Evolutionary conservation across 2,888 invertebrate species (phyloP).

Genomic region (Rhyacophila evoluta): DNA sequence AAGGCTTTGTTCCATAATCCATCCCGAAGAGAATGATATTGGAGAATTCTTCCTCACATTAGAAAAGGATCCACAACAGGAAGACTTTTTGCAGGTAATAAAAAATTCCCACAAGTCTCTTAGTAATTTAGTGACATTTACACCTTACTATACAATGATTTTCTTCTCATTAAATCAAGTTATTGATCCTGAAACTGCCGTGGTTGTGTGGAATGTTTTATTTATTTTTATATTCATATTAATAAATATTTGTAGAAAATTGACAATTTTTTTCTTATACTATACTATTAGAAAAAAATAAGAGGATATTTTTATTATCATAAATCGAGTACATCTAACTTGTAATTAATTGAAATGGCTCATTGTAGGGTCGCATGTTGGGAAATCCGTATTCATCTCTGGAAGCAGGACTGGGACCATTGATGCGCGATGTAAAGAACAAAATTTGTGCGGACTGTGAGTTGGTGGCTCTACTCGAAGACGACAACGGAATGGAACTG

Average conservation of each 20-base stretch:
- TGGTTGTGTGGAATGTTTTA: too few relatives aligned
- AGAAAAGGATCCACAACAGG: conserved; percentile 98
- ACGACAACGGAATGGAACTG: conserved; percentile 98
- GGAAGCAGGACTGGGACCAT: conserved; percentile 94
- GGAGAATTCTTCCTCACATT: conserved; percentile 96
- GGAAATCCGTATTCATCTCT: conserved; percentile 97
- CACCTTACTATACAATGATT: too few relatives aligned
- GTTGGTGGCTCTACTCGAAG: conserved; percentile 95
- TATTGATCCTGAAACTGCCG: too few relatives aligned
- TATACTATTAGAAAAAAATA: too few relatives aligned
- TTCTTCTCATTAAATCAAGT: too few relatives aligned
- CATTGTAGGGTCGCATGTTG: conserved; percentile 87
- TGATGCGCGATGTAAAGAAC: conserved; percentile 99
- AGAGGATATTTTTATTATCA: too few relatives aligned
- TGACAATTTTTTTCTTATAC: too few relatives aligned
- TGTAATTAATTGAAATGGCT: neutral
- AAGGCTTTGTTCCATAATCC: conserved; percentile 95
- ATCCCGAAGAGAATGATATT: conserved; percentile 96
- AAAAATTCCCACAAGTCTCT: too few relatives aligned
- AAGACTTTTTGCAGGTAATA: conserved; percentile 91
- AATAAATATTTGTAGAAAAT: too few relatives aligned
- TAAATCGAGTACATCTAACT: too few relatives aligned
- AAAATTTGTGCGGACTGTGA: conserved; percentile 99
- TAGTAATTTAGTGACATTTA: too few relatives aligned
- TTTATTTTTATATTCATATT: too few relatives aligned